These are phyloP conservation scores for Lissonota sp. DNA, from an alignment of 2,888 invertebrate genomes.

Conservation along the genomic window DNA sequence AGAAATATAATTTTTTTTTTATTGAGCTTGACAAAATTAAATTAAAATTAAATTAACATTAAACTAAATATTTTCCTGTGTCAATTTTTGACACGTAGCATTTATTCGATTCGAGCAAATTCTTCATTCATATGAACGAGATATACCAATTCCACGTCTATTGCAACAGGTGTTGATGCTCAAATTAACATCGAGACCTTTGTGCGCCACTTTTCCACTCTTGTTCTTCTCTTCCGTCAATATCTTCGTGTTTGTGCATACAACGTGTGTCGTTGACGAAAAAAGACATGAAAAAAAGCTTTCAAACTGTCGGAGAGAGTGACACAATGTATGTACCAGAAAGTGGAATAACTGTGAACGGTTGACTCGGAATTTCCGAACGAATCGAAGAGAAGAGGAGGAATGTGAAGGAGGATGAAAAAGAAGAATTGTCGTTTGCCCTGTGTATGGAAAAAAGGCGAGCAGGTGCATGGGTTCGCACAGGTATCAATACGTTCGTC, in stretches of 20 bases:
- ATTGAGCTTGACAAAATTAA: too few relatives aligned
- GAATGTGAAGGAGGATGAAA: conserved; percentile 12
- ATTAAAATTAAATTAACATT: too few relatives aligned
- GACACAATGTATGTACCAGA: neutral
- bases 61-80: too few relatives aligned
- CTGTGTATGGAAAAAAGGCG: conserved; percentile 14
- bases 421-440: neutral
- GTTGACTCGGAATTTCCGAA: conserved; percentile 38
- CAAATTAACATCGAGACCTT: conserved; percentile 52
- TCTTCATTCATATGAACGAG: too few relatives aligned
- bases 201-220: conserved; percentile 9
- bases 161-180: conserved; percentile 60
- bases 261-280: too few relatives aligned
- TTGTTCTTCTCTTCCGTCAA: neutral
- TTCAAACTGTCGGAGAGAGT: too few relatives aligned
- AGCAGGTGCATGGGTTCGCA: conserved; percentile 63
- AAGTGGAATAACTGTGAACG: conserved; percentile 28
- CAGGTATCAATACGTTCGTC: conserved; percentile 57
- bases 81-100: too few relatives aligned
- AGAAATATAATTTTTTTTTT: too few relatives aligned
- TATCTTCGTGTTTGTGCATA: neutral
- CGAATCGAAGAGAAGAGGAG: conserved; percentile 21
- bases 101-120: too few relatives aligned
- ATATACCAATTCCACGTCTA: too few relatives aligned
- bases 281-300: too few relatives aligned